Percentiles rank a stretch among this genome's conserved stretches.
Conservation (phyloP, 2,888 invertebrate species). For the Aradus depressus region DNA sequence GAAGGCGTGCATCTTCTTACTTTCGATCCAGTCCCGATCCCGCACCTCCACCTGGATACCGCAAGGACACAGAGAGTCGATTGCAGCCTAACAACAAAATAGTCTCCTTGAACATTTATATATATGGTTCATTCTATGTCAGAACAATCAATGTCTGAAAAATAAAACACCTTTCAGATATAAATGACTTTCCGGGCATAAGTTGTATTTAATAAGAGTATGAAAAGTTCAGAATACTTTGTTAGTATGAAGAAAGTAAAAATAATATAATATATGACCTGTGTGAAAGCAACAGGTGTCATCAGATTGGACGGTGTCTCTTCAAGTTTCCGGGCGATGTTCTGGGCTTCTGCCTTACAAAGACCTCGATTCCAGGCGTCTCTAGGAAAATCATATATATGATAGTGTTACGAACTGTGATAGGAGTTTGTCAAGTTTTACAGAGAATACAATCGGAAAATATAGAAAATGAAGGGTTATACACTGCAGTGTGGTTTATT, state of each 20-base stretch:
- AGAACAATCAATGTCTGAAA: too few species aligned
- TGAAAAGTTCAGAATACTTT: too few species aligned
- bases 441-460: too few species aligned
- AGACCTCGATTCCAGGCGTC: conserved; percentile 21
- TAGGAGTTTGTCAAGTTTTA: too few species aligned
- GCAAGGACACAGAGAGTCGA: conserved; percentile 38
- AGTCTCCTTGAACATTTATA: not conserved
- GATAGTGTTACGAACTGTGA: too few species aligned
- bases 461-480: too few species aligned
- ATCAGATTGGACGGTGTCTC: conserved; percentile 27
- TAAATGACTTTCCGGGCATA: not conserved
- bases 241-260: too few species aligned
- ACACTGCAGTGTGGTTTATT: too few species aligned
- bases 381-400: conserved; percentile 32
- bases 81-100: conserved; percentile 38
- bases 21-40: conserved; percentile 49
- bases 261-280: conserved; percentile 26
- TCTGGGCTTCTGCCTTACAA: conserved; percentile 24
- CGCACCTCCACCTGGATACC: conserved; percentile 41
- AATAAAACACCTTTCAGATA: too few species aligned
- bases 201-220: too few species aligned
- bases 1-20: conserved; percentile 53
- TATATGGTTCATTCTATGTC: too few species aligned
- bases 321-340: conserved; percentile 23
- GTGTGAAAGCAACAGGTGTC: conserved; percentile 30